Percentiles rank a stretch among this genome's conserved stretches.
These are phyloP conservation scores for Thymelicus sylvestris DNA, from an alignment of 2,888 invertebrate species.

Conservation along the genomic window DNA sequence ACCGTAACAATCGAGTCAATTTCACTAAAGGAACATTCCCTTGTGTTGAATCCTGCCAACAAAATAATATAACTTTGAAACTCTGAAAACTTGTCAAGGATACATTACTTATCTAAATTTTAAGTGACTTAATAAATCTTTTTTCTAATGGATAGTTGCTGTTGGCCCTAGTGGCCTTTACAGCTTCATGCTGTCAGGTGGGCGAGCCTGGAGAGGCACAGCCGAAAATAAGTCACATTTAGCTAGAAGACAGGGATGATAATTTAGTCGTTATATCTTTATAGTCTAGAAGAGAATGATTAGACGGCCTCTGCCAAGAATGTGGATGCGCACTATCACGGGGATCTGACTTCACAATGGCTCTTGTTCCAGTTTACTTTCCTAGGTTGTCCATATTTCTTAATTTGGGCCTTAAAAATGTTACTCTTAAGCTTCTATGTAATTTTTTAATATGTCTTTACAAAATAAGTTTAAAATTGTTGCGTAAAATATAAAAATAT, in stretches of 20 bases:
- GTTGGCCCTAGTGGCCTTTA: too few relatives aligned
- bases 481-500: too few relatives aligned
- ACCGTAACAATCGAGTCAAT: constrained; percentile 93
- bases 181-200: too few relatives aligned
- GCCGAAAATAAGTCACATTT: too few relatives aligned
- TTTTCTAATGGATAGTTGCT: too few relatives aligned
- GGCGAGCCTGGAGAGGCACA: too few relatives aligned
- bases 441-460: not conserved
- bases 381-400: not conserved
- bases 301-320: not conserved
- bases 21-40: constrained; percentile 96
- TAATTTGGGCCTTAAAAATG: not conserved
- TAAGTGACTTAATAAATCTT: constrained; percentile 22
- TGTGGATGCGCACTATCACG: constrained; percentile 28
- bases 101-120: constrained; percentile 19
- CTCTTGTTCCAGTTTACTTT: constrained; percentile 25
- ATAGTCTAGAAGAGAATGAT: constrained; percentile 10
- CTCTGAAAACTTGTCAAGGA: constrained; percentile 7
- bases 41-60: constrained; percentile 87
- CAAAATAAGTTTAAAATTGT: too few relatives aligned
- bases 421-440: constrained; percentile 1
- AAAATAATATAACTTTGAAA: constrained; percentile 19
- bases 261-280: constrained; percentile 8
- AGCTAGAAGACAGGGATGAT: constrained; percentile 2
- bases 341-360: constrained; percentile 20